Evolutionary conservation across 2,797 vertebrate genomes (phyloP), one percentile per base, ranked within the genome.

Genomic region (Hafferia zeledoni): DNA sequence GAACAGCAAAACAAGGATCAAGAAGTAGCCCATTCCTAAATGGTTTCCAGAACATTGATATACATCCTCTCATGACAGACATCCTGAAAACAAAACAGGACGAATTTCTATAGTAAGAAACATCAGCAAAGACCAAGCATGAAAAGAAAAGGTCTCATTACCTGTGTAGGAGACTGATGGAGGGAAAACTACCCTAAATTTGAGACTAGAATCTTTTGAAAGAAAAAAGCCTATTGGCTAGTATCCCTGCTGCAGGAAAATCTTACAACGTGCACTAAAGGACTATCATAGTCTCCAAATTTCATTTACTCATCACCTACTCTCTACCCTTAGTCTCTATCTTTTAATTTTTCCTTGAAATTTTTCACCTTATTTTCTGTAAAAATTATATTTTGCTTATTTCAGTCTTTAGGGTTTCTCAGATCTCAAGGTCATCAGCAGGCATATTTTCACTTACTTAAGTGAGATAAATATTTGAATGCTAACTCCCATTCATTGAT

Each of bases 21-120:
- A 76, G 59, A 49, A 60, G n/a, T 15, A 53, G 13, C 7, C 31
- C 12, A 4, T 69, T 79, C 30, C 37, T 20, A 59, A 83, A 43
- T 3, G 3, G 13, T 13, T 63, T 49, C 33, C 33, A 55, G 25
- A 49, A 53, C 4, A 5, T 0, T 13, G 17, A 3, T 76, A 31
- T 3, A 78, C 39, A 41, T 49, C 24, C 49, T 37, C 28, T 37
- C 23, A 65, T 3, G 25, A 55, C 41, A 91, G 39, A 49, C 8
- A 39, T 49, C 7, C 37, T 30, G 30, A 57, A 53, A 0, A 0
- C 6, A 2, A 18, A 72, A 69, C 6, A 72, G 8, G 46, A 75
- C 7, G 10, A 79, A 78, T 15, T 47, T 71, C 37, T 31, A 11
- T 1, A 2, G 41, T 6, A 41, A 59, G 49, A 74, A 57, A 39